Percentiles rank a stretch among this genome's conserved stretches.
Evolutionary conservation across 2,888 invertebrate genomes (phyloP).

Genomic region (Gasteruption jaculator): DNA sequence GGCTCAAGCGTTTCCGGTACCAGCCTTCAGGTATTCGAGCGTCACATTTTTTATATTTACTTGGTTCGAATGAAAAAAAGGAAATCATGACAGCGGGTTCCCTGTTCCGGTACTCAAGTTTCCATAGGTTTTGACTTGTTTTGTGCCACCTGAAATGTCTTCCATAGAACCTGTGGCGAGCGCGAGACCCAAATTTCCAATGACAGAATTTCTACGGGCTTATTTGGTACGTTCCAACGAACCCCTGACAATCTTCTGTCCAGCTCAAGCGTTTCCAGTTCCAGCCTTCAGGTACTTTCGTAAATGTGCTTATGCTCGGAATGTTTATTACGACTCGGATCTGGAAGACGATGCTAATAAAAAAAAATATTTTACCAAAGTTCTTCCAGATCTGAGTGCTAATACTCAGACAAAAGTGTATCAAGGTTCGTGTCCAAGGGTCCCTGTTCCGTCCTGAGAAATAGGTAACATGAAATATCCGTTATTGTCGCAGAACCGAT

Average conservation of each 20-base stretch:
- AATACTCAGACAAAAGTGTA: no score
- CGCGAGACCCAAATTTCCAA: conserved; percentile 61
- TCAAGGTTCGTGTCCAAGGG: no score
- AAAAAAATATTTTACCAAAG: no score
- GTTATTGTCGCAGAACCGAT: conserved; percentile 45
- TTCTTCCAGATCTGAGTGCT: no score
- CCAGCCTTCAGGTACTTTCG: conserved; percentile 54
- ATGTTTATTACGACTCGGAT: no score
- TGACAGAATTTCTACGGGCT: conserved; percentile 52
- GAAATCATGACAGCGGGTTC: no score
- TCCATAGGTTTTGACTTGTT: no score
- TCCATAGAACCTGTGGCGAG: conserved; percentile 58
- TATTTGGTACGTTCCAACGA: conserved; percentile 46
- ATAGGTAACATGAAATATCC: not conserved
- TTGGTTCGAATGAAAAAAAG: no score
- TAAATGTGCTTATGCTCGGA: no score
- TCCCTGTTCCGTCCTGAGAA: not conserved
- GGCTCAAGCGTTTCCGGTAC: conserved; percentile 70
- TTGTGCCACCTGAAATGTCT: conserved; percentile 14
- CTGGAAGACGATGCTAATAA: no score
- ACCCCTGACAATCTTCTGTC: conserved; percentile 54
- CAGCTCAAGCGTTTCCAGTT: conserved; percentile 56
- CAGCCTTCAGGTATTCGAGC: conserved; percentile 69
- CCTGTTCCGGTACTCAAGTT: no score
- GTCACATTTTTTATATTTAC: no score